Percentiles rank a stretch among this genome's conserved stretches.
phyloP scores from a whole-genome alignment of 1,140 invertebrate species.

The Pseudobourletiella spinata region DNA sequence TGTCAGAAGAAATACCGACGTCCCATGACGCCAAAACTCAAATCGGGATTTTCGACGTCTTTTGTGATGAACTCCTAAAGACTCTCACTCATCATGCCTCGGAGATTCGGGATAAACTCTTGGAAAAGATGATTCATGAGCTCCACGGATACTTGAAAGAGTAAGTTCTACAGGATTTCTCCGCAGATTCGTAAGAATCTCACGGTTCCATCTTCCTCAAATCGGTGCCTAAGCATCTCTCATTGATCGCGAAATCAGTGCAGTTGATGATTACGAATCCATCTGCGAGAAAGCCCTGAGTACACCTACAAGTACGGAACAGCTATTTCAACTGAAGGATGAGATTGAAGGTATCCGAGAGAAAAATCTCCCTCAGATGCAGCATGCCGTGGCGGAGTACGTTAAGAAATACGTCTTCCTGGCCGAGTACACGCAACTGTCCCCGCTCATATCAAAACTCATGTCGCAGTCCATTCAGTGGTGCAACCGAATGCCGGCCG shows the following conservation, averaged over 20 bases:
- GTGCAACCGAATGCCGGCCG: slow-evolving; percentile 65
- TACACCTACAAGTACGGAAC: slow-evolving; percentile 68
- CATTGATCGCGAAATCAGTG: slow-evolving; percentile 50
- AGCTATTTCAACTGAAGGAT: slow-evolving; percentile 69
- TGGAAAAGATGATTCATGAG: slow-evolving; percentile 63
- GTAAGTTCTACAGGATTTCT: slow-evolving; percentile 46
- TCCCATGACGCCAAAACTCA: slow-evolving; percentile 57
- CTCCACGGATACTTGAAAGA: slow-evolving; percentile 67
- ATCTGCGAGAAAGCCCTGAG: slow-evolving; percentile 70
- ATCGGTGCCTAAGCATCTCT: too few relatives aligned
- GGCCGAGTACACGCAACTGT: slow-evolving; percentile 66
- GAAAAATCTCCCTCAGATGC: slow-evolving; percentile 59
- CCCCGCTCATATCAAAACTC: slow-evolving; percentile 71
- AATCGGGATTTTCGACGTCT: slow-evolving; percentile 77
- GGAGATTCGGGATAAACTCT: slow-evolving; percentile 57
- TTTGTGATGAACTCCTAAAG: slow-evolving; percentile 67
- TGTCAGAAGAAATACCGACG: slow-evolving; percentile 54
- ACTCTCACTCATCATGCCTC: slow-evolving; percentile 58
- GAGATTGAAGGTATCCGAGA: slow-evolving; percentile 68
- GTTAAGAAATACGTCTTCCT: slow-evolving; percentile 51
- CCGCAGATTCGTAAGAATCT: too few relatives aligned
- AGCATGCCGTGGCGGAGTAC: slow-evolving; percentile 59
- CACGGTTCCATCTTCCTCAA: too few relatives aligned
- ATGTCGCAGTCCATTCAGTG: slow-evolving; percentile 80
- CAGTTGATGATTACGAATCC: slow-evolving; percentile 72